A percentile compares a stretch with the other conserved stretches of the same genome.
Conservation (phyloP, 2,797 vertebrate species). For the Pangasius sanitwongsei region DNA sequence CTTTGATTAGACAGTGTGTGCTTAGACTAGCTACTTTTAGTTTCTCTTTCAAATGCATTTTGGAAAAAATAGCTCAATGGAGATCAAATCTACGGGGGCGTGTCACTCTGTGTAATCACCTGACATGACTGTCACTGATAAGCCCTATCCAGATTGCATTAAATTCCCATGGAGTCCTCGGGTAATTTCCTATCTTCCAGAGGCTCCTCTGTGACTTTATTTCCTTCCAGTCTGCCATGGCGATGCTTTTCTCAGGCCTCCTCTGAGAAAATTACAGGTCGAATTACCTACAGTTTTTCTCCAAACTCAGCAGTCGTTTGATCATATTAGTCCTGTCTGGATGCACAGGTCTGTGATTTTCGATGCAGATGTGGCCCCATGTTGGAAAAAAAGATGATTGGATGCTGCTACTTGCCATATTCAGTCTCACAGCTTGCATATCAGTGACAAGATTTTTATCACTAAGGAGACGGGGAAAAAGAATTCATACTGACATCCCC, state of each 20-base stretch:
- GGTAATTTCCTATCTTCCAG: not conserved
- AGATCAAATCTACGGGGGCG: not conserved
- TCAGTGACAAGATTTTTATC: not conserved
- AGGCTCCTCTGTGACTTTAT: not conserved
- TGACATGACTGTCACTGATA: not conserved
- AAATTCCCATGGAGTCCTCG: not conserved
- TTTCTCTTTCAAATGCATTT: not conserved
- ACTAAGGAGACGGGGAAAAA: not conserved
- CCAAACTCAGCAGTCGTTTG: not conserved
- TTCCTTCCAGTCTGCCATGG: not conserved
- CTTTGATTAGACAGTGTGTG: not conserved
- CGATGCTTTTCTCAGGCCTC: not conserved
- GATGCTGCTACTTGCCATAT: no score
- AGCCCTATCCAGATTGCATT: not conserved
- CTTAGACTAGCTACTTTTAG: not conserved
- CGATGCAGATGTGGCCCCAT: not conserved
- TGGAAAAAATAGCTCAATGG: not conserved
- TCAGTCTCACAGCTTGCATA: no score
- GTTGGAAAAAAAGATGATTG: not conserved
- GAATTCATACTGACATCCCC: not conserved
- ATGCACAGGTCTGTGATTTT: not conserved
- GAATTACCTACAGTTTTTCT: not conserved
- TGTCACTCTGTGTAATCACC: not conserved
- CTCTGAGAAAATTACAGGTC: not conserved
- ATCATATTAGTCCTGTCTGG: not conserved